Conservation (phyloP, 2,888 invertebrate species). For the Spilosoma lubricipeda region DNA sequence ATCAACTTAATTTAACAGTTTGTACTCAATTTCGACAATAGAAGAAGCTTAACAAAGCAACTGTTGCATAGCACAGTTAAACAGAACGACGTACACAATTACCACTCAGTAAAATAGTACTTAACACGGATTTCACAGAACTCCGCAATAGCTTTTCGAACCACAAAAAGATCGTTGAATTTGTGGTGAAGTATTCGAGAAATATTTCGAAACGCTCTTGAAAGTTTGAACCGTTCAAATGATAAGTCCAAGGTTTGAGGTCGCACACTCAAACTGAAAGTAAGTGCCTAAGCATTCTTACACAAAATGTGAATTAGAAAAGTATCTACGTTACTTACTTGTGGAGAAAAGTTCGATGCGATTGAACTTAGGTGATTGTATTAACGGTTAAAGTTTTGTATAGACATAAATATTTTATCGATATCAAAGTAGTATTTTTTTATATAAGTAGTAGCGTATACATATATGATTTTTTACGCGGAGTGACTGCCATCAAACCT, state of each 20-base stretch:
- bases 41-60: background rate
- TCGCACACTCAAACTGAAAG: slow-evolving; percentile 16
- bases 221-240: slow-evolving; percentile 22
- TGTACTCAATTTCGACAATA: background rate
- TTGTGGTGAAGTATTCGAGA: slow-evolving; percentile 12
- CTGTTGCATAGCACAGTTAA: background rate
- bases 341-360: slow-evolving; percentile 3
- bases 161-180: slow-evolving; percentile 20
- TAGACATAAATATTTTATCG: background rate
- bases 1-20: background rate
- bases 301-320: slow-evolving; percentile 24
- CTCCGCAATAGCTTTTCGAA: slow-evolving; percentile 14
- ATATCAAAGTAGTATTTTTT: background rate
- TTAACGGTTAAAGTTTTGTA: background rate
- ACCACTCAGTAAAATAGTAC: slow-evolving; percentile 6
- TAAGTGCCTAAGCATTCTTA: slow-evolving; percentile 12
- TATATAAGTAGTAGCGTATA: no score
- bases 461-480: no score
- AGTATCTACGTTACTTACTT: slow-evolving; percentile 8
- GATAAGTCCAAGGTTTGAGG: slow-evolving; percentile 21
- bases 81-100: slow-evolving; percentile 4
- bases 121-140: slow-evolving; percentile 13
- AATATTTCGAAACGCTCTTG: slow-evolving; percentile 20
- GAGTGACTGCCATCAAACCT: no score
- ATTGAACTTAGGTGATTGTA: slow-evolving; percentile 2